Conservation (phyloP, 2,888 invertebrate genomes). For the Ceramica pisi region DNA sequence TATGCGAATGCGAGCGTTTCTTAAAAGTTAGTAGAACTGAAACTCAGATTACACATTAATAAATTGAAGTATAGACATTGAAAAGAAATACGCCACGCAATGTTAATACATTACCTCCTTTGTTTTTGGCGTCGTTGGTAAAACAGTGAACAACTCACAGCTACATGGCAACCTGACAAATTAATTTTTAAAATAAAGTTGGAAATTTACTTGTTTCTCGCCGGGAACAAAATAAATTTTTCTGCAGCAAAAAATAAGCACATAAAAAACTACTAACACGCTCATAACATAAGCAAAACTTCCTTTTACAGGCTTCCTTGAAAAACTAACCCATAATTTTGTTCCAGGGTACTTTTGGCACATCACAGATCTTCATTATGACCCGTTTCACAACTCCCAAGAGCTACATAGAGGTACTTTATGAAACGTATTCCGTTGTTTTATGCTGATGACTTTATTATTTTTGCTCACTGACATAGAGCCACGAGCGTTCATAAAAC, state of each 20-base stretch:
- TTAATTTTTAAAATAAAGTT: slow-evolving; percentile 7
- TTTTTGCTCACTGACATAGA: slow-evolving; percentile 43
- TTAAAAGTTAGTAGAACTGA: too few relatives aligned
- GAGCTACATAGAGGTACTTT: slow-evolving; percentile 87
- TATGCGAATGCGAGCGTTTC: too few relatives aligned
- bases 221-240: not conserved
- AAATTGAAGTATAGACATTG: too few relatives aligned
- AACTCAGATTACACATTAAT: too few relatives aligned
- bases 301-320: slow-evolving; percentile 13
- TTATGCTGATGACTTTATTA: slow-evolving; percentile 71
- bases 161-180: not conserved
- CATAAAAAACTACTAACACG: slow-evolving; percentile 2
- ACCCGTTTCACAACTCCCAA: slow-evolving; percentile 92
- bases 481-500: slow-evolving; percentile 41
- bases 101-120: too few relatives aligned
- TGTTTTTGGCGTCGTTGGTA: not conserved
- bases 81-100: too few relatives aligned
- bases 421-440: slow-evolving; percentile 63
- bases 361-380: slow-evolving; percentile 98
- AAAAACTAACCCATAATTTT: slow-evolving; percentile 68
- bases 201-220: not conserved
- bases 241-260: not conserved
- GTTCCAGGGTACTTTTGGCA: slow-evolving; percentile 98
- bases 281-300: slow-evolving; percentile 29
- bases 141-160: not conserved